Conservation (phyloP, 2,797 vertebrate species). For the Botia kubotai region DNA sequence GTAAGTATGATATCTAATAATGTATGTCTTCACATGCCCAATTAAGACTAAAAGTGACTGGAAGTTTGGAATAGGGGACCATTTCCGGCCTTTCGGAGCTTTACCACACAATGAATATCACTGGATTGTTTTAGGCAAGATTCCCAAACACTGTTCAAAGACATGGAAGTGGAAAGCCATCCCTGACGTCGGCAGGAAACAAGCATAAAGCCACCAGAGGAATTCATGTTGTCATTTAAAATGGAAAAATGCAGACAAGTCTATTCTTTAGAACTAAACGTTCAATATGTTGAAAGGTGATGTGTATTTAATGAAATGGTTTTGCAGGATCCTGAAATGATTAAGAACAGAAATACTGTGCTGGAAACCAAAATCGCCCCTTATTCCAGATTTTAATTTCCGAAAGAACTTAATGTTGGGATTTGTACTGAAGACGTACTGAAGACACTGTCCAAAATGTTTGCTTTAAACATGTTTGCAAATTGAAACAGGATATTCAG, state of each 20-base stretch:
- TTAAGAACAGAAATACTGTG: background rate
- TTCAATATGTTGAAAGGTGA: slow-evolving; percentile 8
- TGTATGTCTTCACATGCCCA: slow-evolving; percentile 73
- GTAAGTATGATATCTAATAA: slow-evolving; percentile 75
- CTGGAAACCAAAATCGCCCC: background rate
- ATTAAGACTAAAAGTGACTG: slow-evolving; percentile 72
- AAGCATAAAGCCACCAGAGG: slow-evolving; percentile 32
- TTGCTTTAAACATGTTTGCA: too few relatives aligned
- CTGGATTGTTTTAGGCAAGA: slow-evolving; percentile 65
- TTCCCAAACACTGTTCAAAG: slow-evolving; percentile 72
- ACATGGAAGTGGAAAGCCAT: slow-evolving; percentile 65
- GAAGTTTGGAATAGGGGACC: slow-evolving; percentile 70
- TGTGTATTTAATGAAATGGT: background rate
- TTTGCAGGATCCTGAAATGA: background rate
- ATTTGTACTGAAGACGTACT: too few relatives aligned
- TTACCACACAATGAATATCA: slow-evolving; percentile 66
- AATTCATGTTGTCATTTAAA: slow-evolving; percentile 19
- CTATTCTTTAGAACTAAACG: slow-evolving; percentile 3
- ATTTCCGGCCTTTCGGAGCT: slow-evolving; percentile 59
- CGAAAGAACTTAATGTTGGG: too few relatives aligned
- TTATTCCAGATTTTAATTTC: background rate
- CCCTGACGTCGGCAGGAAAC: slow-evolving; percentile 62
- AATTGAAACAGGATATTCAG: background rate
- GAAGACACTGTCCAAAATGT: too few relatives aligned
- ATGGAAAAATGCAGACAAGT: slow-evolving; percentile 7